These are phyloP conservation scores for Heterocephalus glaber DNA, from an alignment of 2,113 vertebrate genomes.

Conservation along the genomic window DNA sequence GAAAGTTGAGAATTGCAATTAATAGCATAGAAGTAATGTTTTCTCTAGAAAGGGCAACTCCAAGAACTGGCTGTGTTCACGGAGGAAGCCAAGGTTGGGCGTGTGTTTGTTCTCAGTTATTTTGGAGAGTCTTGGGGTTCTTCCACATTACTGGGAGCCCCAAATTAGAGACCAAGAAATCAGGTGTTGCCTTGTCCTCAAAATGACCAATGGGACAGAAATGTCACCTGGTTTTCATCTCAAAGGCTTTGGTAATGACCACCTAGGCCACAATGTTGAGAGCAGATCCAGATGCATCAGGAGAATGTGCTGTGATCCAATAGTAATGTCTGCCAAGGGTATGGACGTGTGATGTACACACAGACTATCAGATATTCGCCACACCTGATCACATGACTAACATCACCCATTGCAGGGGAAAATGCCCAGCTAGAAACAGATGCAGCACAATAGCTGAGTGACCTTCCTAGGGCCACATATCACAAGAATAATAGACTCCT, in stretches of 20 bases:
- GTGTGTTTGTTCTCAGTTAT: background rate
- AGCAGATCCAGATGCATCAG: background rate
- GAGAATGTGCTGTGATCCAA: background rate
- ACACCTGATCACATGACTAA: background rate
- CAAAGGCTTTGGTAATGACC: background rate
- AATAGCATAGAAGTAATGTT: background rate
- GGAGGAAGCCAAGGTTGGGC: background rate
- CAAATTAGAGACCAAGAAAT: background rate
- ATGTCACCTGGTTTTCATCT: background rate
- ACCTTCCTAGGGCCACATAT: background rate
- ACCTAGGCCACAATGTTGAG: background rate
- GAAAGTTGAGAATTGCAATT: background rate
- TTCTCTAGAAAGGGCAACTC: background rate
- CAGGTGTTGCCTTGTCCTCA: background rate
- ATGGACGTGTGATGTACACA: background rate
- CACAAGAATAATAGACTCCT: background rate
- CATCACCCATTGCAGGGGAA: background rate
- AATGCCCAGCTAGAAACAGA: background rate
- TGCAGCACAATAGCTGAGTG: too few relatives aligned
- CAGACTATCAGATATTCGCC: background rate
- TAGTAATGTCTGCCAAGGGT: constrained; percentile 49
- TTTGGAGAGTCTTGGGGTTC: background rate
- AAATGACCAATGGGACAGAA: background rate
- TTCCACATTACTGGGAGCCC: background rate
- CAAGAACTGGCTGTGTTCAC: background rate